These are phyloP conservation scores for Disparrhopalites patrizii DNA, from an alignment of 2,888 invertebrate species.

Conservation along the genomic window DNA sequence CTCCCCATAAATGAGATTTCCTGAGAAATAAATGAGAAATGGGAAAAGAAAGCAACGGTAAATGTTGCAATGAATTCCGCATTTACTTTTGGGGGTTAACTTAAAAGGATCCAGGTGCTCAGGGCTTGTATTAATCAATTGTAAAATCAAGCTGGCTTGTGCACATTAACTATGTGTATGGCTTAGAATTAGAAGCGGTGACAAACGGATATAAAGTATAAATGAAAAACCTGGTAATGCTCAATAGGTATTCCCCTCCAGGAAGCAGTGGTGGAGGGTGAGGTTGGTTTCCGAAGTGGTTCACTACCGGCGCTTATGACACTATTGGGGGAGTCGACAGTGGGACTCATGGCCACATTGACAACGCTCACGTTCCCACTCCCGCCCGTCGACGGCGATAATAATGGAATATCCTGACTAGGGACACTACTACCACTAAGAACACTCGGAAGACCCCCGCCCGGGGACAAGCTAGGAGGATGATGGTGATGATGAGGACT, in stretches of 20 bases:
- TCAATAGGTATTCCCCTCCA: conserved; percentile 29
- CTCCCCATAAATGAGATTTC: no score
- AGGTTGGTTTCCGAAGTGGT: not conserved
- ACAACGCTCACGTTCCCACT: conserved; percentile 17
- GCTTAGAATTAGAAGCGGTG: not conserved
- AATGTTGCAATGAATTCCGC: no score
- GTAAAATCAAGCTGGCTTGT: no score
- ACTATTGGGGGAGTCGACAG: not conserved
- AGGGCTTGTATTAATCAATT: no score
- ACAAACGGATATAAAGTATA: no score
- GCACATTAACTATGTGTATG: no score
- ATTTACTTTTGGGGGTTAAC: no score
- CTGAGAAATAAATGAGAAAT: no score
- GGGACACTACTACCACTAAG: not conserved
- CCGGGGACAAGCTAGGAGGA: not conserved
- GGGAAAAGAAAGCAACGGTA: no score
- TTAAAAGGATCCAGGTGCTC: no score
- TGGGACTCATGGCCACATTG: conserved; percentile 22
- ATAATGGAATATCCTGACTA: not conserved
- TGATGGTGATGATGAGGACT: not conserved
- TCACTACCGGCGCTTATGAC: not conserved
- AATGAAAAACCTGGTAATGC: conserved; percentile 34
- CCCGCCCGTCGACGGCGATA: not conserved
- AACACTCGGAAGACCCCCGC: no score
- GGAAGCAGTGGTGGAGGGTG: conserved; percentile 25